Evolutionary conservation across 2,888 invertebrate species (phyloP).

Genomic region (Eupithecia abbreviata): DNA sequence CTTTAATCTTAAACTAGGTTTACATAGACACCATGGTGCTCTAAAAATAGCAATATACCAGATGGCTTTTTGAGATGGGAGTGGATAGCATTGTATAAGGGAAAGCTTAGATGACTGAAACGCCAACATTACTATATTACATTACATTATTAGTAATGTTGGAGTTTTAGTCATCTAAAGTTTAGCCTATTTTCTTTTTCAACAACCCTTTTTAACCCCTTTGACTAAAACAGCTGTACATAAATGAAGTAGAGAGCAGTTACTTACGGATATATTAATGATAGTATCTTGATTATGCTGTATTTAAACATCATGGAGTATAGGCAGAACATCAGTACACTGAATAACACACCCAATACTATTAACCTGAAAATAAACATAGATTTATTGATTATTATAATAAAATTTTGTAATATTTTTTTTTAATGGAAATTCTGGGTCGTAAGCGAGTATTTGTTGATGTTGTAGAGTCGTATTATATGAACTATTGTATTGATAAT

Average conservation of each 20-base stretch:
- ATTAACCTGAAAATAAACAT: constrained; percentile 79
- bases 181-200: neutral
- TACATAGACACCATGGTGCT: too few species aligned
- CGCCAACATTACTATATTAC: too few species aligned
- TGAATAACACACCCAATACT: constrained; percentile 85
- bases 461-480: neutral
- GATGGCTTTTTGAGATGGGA: too few species aligned
- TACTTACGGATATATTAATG: constrained; percentile 96
- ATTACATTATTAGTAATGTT: too few species aligned
- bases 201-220: too few species aligned
- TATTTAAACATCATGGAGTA: constrained; percentile 89
- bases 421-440: neutral
- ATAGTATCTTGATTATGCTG: constrained; percentile 90
- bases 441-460: neutral
- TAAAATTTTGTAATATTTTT: too few species aligned
- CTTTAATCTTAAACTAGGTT: too few species aligned
- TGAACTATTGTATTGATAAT: neutral
- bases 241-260: neutral
- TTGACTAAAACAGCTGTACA: neutral
- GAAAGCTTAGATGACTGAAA: too few species aligned
- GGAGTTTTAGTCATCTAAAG: neutral
- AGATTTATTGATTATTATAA: neutral
- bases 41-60: too few species aligned
- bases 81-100: too few species aligned
- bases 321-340: constrained; percentile 87